Evolutionary conservation across 2,797 vertebrate genomes (phyloP), one percentile per base, ranked within the genome.

Genomic region (Sphenodon punctatus): DNA sequence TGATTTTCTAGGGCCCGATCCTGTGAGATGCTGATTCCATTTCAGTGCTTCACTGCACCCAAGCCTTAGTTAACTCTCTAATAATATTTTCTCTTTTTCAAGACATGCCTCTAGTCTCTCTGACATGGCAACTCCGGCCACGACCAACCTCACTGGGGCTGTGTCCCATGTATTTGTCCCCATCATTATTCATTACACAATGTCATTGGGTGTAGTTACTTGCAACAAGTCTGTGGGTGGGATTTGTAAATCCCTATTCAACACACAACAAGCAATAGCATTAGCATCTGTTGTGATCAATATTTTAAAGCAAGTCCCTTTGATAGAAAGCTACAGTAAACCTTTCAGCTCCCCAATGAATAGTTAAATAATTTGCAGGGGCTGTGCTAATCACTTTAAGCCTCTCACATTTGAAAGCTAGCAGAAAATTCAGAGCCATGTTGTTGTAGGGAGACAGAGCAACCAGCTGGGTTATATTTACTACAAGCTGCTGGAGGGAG

Each of bases 301-400:
- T 91, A 88, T 80, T 86, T 89, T 65, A 92, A 42, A 84, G 46
- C 43, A 34, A 85, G 23, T 49, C 68, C 75, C 67, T 72, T 41
- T 87, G 89, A 87, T 65, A 48, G 82, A 72, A 88, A 88, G 77
- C 86, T 91, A 76, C 55, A 77, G 74, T 56, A 77, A 80, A 88
- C 73, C 72, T 55, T 68, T 67, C 75, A 73, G 78, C 51, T 82
- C 83, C 73, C 55, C 69, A 17, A 49, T 65, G 59, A 66, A 67
- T 23, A 61, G 56, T 53, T 88, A 67, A 84, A 74, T 80, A 82
- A 91, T 84, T 79, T 67, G 89, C 60, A 38, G 41, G 65, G 78
- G n/a, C 8, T 22, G 48, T 46, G 85, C 43, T 86, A 78, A 86
- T 74, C 23, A 27, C 39, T 78, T 74, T 38, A 77, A 83, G 59